Percentiles rank a stretch among this genome's conserved stretches.
Evolutionary conservation across 2,888 invertebrate species (phyloP).

Genomic region (Zaprionus lineosus): DNA sequence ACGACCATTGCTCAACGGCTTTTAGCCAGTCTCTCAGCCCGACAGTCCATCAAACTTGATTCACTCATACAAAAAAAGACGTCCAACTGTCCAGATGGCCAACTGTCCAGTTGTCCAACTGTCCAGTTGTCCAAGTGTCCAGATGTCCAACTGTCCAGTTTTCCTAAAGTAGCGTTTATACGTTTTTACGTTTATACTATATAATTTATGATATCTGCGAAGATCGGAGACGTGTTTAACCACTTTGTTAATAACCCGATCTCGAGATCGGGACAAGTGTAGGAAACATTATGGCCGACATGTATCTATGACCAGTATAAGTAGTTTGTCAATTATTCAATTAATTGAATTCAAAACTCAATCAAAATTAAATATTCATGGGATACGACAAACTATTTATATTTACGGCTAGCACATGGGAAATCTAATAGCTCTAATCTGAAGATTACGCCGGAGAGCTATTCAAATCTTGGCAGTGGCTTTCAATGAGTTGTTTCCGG

Average conservation of each 20-base stretch:
- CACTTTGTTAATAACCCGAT: slow-evolving; percentile 55
- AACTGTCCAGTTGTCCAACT: no score
- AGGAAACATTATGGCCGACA: background rate
- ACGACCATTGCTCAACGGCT: slow-evolving; percentile 23
- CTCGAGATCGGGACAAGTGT: slow-evolving; percentile 3
- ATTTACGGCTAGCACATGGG: no score
- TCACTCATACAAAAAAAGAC: no score
- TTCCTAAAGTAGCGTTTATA: no score
- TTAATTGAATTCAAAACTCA: slow-evolving; percentile 37
- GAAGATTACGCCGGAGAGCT: background rate
- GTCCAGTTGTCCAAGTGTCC: no score
- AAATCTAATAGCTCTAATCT: slow-evolving; percentile 23
- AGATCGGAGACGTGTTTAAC: slow-evolving; percentile 51
- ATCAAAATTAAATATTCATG: background rate
- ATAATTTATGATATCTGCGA: slow-evolving; percentile 45
- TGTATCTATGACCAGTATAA: slow-evolving; percentile 51
- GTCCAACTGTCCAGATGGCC: no score
- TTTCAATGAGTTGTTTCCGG: slow-evolving; percentile 64
- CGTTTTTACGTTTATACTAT: slow-evolving; percentile 16
- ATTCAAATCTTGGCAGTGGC: slow-evolving; percentile 3
- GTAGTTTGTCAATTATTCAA: slow-evolving; percentile 50
- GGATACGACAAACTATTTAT: background rate
- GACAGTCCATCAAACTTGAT: slow-evolving; percentile 52
- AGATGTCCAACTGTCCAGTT: no score
- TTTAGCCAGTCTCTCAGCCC: slow-evolving; percentile 51